A percentile compares a stretch with the other conserved stretches of the same genome.
Conservation (phyloP, 2,113 vertebrate species). For the Antechinus flavipes region DNA sequence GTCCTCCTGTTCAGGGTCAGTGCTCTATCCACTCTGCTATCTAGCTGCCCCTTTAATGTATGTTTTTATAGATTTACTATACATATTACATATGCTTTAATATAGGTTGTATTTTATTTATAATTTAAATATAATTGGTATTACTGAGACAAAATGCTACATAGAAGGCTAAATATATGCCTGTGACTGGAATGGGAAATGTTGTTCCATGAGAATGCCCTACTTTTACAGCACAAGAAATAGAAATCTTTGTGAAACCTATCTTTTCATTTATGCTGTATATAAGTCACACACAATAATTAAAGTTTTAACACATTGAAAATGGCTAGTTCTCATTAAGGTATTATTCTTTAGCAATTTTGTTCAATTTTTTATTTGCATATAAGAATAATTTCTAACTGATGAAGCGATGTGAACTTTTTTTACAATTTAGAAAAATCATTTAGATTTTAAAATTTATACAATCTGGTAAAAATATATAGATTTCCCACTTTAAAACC, state of each 20-base stretch:
- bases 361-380: slow-evolving; percentile 42
- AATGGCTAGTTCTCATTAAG: slow-evolving; percentile 71
- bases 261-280: slow-evolving; percentile 80
- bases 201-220: slow-evolving; percentile 75
- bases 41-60: not conserved
- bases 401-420: slow-evolving; percentile 55
- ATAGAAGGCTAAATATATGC: slow-evolving; percentile 79
- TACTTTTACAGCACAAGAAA: slow-evolving; percentile 79
- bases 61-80: not conserved
- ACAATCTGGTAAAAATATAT: slow-evolving; percentile 72
- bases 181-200: slow-evolving; percentile 79
- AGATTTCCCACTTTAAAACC: slow-evolving; percentile 77
- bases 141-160: slow-evolving; percentile 75
- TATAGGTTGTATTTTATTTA: slow-evolving; percentile 74
- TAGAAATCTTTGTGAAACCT: slow-evolving; percentile 71
- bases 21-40: too few species aligned
- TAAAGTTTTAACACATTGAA: slow-evolving; percentile 69
- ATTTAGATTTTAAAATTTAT: slow-evolving; percentile 78
- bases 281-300: slow-evolving; percentile 75
- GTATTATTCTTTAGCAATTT: slow-evolving; percentile 46
- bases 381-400: slow-evolving; percentile 42
- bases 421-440: slow-evolving; percentile 54
- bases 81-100: slow-evolving; percentile 56
- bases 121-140: slow-evolving; percentile 82
- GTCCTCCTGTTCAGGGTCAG: too few species aligned